Conservation (phyloP, 2,888 invertebrate species). For the Xanthia icteritia region DNA sequence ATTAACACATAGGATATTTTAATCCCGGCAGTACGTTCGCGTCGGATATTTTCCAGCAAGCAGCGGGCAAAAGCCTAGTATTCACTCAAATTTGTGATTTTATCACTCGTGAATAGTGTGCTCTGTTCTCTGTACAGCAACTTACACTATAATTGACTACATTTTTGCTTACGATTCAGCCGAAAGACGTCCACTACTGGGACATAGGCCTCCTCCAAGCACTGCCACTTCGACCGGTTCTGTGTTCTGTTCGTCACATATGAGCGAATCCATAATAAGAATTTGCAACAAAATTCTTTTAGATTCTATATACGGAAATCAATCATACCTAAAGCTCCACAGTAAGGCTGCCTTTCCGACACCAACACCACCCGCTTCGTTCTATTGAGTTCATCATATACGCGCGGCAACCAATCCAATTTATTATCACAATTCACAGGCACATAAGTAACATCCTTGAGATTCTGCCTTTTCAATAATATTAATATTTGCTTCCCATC, state of each 20-base stretch:
- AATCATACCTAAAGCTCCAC: constrained; percentile 76
- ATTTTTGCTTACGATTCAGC: too few relatives aligned
- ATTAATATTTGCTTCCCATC: constrained; percentile 72
- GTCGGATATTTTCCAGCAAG: too few relatives aligned
- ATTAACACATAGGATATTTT: too few relatives aligned
- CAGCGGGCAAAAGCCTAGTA: too few relatives aligned
- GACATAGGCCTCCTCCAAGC: too few relatives aligned
- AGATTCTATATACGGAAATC: not conserved
- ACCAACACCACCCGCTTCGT: constrained; percentile 73
- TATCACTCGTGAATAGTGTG: not conserved
- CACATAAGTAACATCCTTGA: constrained; percentile 67
- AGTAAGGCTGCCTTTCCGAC: constrained; percentile 75
- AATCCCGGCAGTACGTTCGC: too few relatives aligned
- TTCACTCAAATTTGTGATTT: not conserved
- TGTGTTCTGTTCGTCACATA: too few relatives aligned
- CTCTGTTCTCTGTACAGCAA: not conserved
- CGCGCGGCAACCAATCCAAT: constrained; percentile 74
- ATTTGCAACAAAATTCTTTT: not conserved
- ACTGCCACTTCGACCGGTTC: too few relatives aligned
- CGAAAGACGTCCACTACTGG: too few relatives aligned
- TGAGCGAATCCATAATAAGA: not conserved
- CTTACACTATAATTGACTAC: too few relatives aligned
- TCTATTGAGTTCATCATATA: constrained; percentile 72
- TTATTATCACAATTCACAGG: constrained; percentile 72
- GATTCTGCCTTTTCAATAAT: constrained; percentile 70